Evolutionary conservation across 2,888 invertebrate genomes (phyloP), one percentile per base, ranked within the genome.

Genomic region (Sialis fuliginosa): DNA sequence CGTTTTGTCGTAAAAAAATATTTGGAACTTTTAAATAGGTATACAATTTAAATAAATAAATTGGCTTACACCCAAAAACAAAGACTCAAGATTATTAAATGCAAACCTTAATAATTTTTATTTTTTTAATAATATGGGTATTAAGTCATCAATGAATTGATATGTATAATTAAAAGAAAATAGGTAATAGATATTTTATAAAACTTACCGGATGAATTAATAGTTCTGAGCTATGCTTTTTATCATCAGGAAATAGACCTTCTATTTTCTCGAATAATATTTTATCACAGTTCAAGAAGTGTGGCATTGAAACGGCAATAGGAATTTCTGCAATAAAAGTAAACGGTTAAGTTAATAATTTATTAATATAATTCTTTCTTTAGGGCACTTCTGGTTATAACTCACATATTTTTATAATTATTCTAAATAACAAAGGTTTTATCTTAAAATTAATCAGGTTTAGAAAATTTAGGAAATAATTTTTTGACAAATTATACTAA

Each of bases 191-290:
- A 37, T 10, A 5, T 10, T 10, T 6, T 37, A 10, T 41, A 2
- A 12, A 33, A 41, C 49, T 70, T 64, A 85, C 85, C 53, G 85
- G 83, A 61, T 87, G 84, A 47, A 88, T 66, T 53, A 79, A 73
- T 33, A 85, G 66, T 44, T 66, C 66, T 0, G 72, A 66, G 52
- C 61, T 68, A 52, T 77, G 77, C 41, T 67, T 70, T 6, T 71
- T 63, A 35, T 62, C 63, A 44, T 75, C 66, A 0, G 88, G 87
- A 0, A 54, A 47, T 44, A 83, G 58, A 7, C 83, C 83, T 5
- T 73, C 71, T 1, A 83, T 67, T 1, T 68, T 68, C 1, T 74
- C 65, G 30, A 74, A 52, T 6, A 81, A 60, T 37, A 61, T 62
- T 1, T 73, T 71, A 59, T 79, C 80, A 0, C 74, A 74, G 53